A percentile compares a stretch with the other conserved stretches of the same genome.
Evolutionary conservation across 2,888 invertebrate species (phyloP).

Genomic region (Thecocarcelia acutangulata): DNA sequence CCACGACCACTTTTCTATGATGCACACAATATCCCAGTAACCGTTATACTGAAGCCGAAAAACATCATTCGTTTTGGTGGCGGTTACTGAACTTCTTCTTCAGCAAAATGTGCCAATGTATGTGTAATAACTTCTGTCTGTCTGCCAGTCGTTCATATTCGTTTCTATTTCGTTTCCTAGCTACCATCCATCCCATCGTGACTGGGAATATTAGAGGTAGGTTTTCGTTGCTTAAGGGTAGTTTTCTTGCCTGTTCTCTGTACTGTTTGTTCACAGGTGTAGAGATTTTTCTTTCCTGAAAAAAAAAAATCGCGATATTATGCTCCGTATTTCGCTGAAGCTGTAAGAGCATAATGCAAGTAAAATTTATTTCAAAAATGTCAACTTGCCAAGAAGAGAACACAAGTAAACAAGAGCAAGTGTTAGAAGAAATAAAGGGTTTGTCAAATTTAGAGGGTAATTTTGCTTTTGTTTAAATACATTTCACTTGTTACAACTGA

Average conservation of each 20-base stretch:
- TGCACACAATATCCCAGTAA: constrained; percentile 68
- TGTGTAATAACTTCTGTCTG: not conserved
- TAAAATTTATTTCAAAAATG: not conserved
- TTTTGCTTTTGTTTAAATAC: too few species aligned
- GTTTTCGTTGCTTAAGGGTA: constrained; percentile 44
- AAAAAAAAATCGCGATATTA: constrained; percentile 30
- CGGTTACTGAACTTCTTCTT: constrained; percentile 67
- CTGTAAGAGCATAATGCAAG: constrained; percentile 46
- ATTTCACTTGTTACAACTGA: too few species aligned
- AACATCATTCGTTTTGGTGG: constrained; percentile 60
- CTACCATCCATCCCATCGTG: constrained; percentile 42
- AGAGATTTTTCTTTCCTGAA: constrained; percentile 67
- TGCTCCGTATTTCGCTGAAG: constrained; percentile 43
- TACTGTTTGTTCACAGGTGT: constrained; percentile 51
- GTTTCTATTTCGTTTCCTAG: constrained; percentile 63
- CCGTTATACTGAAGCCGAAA: constrained; percentile 65
- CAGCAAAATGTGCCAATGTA: not conserved
- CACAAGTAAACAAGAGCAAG: not conserved
- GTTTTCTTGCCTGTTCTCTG: constrained; percentile 1
- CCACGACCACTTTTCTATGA: constrained; percentile 48
- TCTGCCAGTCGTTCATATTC: constrained; percentile 45
- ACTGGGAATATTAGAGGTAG: constrained; percentile 31
- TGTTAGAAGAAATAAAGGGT: constrained; percentile 8
- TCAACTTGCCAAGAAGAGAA: constrained; percentile 1
- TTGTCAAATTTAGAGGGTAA: not conserved